phyloP scores from a whole-genome alignment of 2,113 vertebrate genomes.

The Phalacrocorax pelagicus region DNA sequence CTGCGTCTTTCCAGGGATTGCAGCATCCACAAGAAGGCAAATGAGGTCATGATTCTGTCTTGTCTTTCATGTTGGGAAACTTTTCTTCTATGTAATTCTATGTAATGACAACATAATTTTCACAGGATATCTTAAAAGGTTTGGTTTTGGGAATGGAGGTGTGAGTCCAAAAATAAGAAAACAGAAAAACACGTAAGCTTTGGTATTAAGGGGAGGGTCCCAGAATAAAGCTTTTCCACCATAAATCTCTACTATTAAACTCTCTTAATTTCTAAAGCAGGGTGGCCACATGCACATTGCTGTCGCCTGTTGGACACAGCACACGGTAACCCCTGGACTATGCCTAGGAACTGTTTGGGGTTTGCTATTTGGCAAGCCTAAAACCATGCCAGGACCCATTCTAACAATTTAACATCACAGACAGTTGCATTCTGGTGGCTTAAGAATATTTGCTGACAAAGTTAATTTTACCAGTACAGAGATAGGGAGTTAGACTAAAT shows the following conservation, averaged over 20 bases:
- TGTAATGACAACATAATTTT: background rate
- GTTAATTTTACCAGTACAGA: background rate
- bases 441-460: background rate
- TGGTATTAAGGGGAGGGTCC: background rate
- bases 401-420: background rate
- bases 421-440: background rate
- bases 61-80: rapidly evolving
- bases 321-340: background rate
- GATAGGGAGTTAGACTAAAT: background rate
- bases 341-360: background rate
- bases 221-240: background rate
- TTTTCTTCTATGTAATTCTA: background rate
- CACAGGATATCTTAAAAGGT: background rate
- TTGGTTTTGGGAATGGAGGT: background rate
- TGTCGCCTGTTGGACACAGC: background rate
- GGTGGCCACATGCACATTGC: background rate
- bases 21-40: background rate
- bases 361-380: background rate
- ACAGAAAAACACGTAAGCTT: background rate
- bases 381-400: background rate
- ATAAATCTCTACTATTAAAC: background rate
- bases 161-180: background rate
- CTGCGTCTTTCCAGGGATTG: background rate
- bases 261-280: background rate
- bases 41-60: background rate